Evolutionary conservation across 2,797 vertebrate genomes (phyloP).

Genomic region (Eutrigla gurnardus): DNA sequence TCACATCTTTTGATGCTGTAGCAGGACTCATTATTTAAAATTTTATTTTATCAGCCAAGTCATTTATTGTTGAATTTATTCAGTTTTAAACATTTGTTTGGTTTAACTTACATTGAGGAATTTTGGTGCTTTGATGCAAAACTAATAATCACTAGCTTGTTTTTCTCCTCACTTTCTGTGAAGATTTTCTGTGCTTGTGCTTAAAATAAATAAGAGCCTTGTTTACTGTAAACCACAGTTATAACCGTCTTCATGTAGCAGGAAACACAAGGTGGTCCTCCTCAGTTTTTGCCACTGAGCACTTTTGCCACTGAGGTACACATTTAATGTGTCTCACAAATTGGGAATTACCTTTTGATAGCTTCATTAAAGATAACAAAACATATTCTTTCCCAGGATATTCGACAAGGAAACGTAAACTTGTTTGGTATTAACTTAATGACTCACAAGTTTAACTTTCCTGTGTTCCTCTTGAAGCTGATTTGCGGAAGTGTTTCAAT

Average conservation of each 20-base stretch:
- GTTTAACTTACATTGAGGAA: background rate
- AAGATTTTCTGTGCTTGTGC: background rate
- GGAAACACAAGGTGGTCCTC: background rate
- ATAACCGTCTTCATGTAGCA: background rate
- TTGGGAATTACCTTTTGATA: background rate
- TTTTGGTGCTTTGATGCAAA: background rate
- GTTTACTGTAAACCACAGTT: background rate
- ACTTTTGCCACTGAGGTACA: too few species aligned
- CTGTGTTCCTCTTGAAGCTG: background rate
- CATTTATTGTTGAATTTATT: background rate
- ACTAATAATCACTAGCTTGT: background rate
- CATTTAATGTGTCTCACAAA: background rate
- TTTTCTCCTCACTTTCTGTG: constrained; percentile 3
- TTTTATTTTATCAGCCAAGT: background rate
- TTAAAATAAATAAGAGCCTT: background rate
- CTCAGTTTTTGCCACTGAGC: background rate
- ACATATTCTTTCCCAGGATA: background rate
- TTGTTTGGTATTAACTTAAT: background rate
- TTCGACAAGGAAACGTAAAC: background rate
- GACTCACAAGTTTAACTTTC: background rate
- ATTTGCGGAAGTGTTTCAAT: background rate
- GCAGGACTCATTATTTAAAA: background rate
- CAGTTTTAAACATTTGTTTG: background rate
- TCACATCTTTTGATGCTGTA: background rate
- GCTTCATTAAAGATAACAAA: background rate